phyloP scores from a whole-genome alignment of 2,888 invertebrate species.

The Protophormia terraenovae region DNA sequence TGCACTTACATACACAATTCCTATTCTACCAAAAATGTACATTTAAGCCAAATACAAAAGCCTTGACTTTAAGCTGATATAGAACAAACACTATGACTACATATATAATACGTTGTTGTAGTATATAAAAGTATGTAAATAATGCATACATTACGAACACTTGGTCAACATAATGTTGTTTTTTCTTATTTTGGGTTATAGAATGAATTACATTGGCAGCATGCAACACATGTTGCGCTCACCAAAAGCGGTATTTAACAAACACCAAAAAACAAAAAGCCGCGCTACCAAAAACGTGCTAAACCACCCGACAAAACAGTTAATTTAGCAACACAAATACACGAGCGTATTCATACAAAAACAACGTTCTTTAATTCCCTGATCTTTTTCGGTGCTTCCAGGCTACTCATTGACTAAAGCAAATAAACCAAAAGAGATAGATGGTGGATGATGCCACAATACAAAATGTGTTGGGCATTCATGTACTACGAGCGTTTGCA shows the following conservation, averaged over 20 bases:
- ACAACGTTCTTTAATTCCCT: constrained; percentile 44
- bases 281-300: constrained; percentile 68
- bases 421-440: background rate
- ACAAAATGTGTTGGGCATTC: background rate
- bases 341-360: background rate
- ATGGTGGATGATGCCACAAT: background rate
- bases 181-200: constrained; percentile 24
- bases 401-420: background rate
- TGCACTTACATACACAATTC: constrained; percentile 15
- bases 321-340: constrained; percentile 58
- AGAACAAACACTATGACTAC: constrained; percentile 27
- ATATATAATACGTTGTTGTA: no score
- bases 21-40: constrained; percentile 44
- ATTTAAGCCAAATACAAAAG: constrained; percentile 54
- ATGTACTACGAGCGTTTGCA: constrained; percentile 24
- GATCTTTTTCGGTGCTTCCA: constrained; percentile 25
- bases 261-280: constrained; percentile 56
- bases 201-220: constrained; percentile 52
- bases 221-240: constrained; percentile 65
- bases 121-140: constrained; percentile 33
- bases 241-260: constrained; percentile 66
- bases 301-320: constrained; percentile 68
- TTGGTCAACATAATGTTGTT: constrained; percentile 46
- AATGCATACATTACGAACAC: constrained; percentile 52
- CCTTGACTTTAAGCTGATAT: constrained; percentile 65